A percentile compares a stretch with the other conserved stretches of the same genome.
These are phyloP conservation scores for Mactromeris polynyma DNA, from an alignment of 2,888 invertebrate species.

Conservation along the genomic window DNA sequence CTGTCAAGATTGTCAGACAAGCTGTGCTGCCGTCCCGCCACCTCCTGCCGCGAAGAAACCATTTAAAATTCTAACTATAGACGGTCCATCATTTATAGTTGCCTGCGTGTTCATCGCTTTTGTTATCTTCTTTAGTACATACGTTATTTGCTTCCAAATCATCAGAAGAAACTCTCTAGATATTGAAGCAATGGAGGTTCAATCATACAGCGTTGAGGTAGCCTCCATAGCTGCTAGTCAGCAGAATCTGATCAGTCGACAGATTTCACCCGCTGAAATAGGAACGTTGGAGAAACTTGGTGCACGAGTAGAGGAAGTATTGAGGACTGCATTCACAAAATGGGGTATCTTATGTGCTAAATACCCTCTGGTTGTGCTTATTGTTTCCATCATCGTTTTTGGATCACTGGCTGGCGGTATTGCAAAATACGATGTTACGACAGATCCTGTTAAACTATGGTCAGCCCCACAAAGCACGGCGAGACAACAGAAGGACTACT, in stretches of 20 bases:
- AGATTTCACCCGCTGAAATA: slow-evolving; percentile 66
- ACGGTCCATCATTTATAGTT: slow-evolving; percentile 94
- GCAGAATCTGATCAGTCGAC: slow-evolving; percentile 44
- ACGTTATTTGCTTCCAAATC: slow-evolving; percentile 82
- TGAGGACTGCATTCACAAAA: slow-evolving; percentile 86
- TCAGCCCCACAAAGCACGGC: slow-evolving; percentile 95
- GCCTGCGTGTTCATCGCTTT: slow-evolving; percentile 92
- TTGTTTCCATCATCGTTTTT: slow-evolving; percentile 74
- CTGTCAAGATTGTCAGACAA: slow-evolving; percentile 90
- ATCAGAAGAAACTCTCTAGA: slow-evolving; percentile 66
- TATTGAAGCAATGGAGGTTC: neutral
- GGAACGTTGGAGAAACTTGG: slow-evolving; percentile 82
- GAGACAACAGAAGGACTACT: slow-evolving; percentile 95
- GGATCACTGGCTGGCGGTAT: slow-evolving; percentile 92
- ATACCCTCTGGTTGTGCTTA: slow-evolving; percentile 91
- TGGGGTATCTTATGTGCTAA: slow-evolving; percentile 91
- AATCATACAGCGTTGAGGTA: slow-evolving; percentile 40
- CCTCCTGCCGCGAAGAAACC: slow-evolving; percentile 88
- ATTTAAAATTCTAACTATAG: slow-evolving; percentile 91
- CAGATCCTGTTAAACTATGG: slow-evolving; percentile 99
- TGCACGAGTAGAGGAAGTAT: slow-evolving; percentile 73
- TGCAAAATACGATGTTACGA: slow-evolving; percentile 92
- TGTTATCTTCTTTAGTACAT: slow-evolving; percentile 90
- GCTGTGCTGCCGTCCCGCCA: slow-evolving; percentile 92
- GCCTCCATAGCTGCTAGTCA: slow-evolving; percentile 44